Percentiles rank a stretch among this genome's conserved stretches.
These are phyloP conservation scores for Mionectes olivaceus DNA, from an alignment of 2,797 vertebrate genomes.

Conservation along the genomic window DNA sequence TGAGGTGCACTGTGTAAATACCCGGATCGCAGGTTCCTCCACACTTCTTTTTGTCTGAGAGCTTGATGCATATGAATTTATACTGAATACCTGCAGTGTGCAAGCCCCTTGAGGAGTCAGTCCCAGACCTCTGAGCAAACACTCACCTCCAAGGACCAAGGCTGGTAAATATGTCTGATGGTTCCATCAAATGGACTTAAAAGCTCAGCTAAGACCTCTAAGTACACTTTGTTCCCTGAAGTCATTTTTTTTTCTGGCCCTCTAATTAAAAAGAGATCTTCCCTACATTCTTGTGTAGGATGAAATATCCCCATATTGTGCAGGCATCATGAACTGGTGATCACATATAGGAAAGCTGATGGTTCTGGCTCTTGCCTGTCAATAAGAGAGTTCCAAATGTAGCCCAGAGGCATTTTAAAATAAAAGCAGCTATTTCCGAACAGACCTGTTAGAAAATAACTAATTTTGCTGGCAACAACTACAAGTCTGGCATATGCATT, in stretches of 20 bases:
- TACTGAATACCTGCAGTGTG: constrained; percentile 49
- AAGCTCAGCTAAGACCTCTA: constrained; percentile 33
- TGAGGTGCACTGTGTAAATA: constrained; percentile 21
- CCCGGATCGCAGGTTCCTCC: background rate
- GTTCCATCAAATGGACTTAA: constrained; percentile 42
- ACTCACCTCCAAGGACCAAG: constrained; percentile 20
- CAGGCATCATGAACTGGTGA: background rate
- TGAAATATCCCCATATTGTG: background rate
- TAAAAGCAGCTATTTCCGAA: background rate
- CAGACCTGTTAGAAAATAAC: background rate
- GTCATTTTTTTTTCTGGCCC: background rate
- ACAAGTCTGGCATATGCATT: background rate
- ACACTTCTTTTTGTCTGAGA: constrained; percentile 41
- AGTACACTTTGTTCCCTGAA: background rate
- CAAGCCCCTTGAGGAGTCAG: constrained; percentile 21
- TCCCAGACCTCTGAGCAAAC: constrained; percentile 59
- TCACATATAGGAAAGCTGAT: background rate
- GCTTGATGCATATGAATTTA: constrained; percentile 39
- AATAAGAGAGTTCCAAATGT: background rate
- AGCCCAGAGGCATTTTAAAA: background rate
- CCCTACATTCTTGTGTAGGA: background rate
- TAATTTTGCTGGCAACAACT: background rate
- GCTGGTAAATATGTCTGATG: constrained; percentile 32
- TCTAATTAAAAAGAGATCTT: constrained; percentile 49
- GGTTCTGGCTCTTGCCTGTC: background rate